phyloP scores from a whole-genome alignment of 2,113 vertebrate genomes.

The Nycticorax nycticorax region DNA sequence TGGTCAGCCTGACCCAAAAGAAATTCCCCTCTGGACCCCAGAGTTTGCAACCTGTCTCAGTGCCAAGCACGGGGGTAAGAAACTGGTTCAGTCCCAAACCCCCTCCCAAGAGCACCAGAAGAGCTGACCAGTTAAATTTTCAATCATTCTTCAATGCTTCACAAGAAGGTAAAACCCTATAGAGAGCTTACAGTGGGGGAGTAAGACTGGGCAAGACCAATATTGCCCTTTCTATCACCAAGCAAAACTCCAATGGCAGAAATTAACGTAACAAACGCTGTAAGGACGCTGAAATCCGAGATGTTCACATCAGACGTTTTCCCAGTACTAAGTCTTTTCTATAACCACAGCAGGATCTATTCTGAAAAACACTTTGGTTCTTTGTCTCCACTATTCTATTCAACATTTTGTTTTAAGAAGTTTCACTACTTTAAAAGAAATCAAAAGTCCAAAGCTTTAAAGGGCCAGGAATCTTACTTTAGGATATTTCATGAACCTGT shows the following conservation, averaged over 20 bases:
- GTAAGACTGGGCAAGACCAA: not conserved
- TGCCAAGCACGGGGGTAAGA: not conserved
- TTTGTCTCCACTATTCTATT: not conserved
- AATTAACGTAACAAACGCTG: not conserved
- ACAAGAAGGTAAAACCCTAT: not conserved
- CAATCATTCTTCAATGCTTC: rapidly evolving
- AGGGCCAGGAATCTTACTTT: not conserved
- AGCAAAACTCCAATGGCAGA: not conserved
- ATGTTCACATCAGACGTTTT: not conserved
- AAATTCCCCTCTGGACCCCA: not conserved
- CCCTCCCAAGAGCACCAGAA: not conserved
- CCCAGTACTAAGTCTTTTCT: not conserved
- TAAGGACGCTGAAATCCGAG: not conserved
- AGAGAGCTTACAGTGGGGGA: not conserved
- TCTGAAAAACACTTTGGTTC: not conserved
- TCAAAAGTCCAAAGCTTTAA: not conserved
- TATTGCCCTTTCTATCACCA: not conserved
- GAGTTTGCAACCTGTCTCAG: not conserved
- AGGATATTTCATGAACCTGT: not conserved
- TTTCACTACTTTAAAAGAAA: not conserved
- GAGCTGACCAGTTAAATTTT: not conserved
- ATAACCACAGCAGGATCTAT: not conserved
- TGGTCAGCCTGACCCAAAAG: not conserved
- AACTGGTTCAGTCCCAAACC: not conserved
- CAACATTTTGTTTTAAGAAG: not conserved